Conservation (phyloP, 2,888 invertebrate genomes). For the Drosophila quinaria region DNA sequence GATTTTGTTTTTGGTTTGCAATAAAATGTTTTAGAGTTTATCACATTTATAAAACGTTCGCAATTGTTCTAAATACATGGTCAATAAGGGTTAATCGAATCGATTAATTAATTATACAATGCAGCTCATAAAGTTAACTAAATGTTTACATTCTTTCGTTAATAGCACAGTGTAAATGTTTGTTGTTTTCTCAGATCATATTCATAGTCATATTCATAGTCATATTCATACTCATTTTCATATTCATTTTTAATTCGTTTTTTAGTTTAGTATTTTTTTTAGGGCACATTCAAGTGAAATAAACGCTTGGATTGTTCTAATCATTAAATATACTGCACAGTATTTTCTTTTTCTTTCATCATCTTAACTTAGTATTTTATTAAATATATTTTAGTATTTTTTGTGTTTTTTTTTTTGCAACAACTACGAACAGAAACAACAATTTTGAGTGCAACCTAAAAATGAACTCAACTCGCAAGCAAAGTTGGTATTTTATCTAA, state of each 20-base stretch:
- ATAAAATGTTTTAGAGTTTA: constrained; percentile 64
- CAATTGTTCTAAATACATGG: constrained; percentile 67
- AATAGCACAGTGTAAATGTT: constrained; percentile 66
- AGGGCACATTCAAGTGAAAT: constrained; percentile 66
- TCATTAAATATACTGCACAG: constrained; percentile 34
- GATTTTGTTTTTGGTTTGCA: constrained; percentile 34
- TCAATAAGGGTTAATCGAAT: constrained; percentile 38
- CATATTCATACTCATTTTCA: neutral
- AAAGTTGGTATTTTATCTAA: constrained; percentile 8
- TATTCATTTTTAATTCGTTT: neutral
- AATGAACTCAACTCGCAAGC: constrained; percentile 48
- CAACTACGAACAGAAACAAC: constrained; percentile 65
- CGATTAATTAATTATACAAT: constrained; percentile 31
- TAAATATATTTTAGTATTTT: neutral
- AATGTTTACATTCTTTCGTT: constrained; percentile 49
- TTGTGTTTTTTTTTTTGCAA: constrained; percentile 39
- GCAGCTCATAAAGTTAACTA: constrained; percentile 63
- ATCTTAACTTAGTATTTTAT: constrained; percentile 18
- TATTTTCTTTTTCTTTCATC: constrained; percentile 10
- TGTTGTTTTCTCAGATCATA: constrained; percentile 10
- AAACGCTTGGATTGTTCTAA: constrained; percentile 41
- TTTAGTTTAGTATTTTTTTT: neutral
- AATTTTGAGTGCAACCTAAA: constrained; percentile 57
- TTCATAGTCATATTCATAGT: neutral
- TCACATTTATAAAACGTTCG: constrained; percentile 68